Base-by-base conservation (phyloP, 2,797 vertebrate genomes). In the Diglossa cyanea region DNA sequence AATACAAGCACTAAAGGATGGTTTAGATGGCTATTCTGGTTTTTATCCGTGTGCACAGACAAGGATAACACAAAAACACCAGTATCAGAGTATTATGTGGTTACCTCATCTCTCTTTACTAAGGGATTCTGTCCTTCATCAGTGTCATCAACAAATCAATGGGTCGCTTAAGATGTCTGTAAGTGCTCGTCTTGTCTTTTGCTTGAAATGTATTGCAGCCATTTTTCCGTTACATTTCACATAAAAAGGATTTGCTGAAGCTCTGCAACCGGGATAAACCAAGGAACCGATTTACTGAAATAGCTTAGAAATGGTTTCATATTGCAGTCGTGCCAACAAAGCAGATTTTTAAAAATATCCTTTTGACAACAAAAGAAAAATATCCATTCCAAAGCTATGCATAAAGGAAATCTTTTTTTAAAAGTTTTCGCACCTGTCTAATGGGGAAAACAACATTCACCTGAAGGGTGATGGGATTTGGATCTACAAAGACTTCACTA, bases 21-120 rank as follows among this genome's bases (percentile, higher is more conserved):
- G 91, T 93, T 97, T 83, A 85, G 87, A 90, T 21, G 48, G 84
- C 90, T 17, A 15, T 88, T 91, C 66, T 88, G 57, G 88, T 91
- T 88, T 95, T 98, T 97, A 97, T 97, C 96, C 10, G 55, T 90
- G 95, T 68, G 83, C 94, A 66, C 97, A 98, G 96, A 86, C 87
- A 94, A 92, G 1, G 1, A 90, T 95, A 94, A 96, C 86, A 90
- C 85, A 96, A 95, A 97, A 97, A 30, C 95, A 94, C 85, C 60
- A 66, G 85, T 91, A 94, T 87, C 85, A 86, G 93, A 95, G 94
- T 83, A 96, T 93, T 93, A 92, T 24, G 85, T 90, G 48, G 92
- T 87, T 95, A 92, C 81, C 83, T 88, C 90, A 78, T 96, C 91
- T 95, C 94, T 97, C 96, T 96, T 92, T 88, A 73, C 62, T 88